Evolutionary conservation across 1,140 invertebrate genomes (phyloP).

Genomic region (Drosophila watanabei): DNA sequence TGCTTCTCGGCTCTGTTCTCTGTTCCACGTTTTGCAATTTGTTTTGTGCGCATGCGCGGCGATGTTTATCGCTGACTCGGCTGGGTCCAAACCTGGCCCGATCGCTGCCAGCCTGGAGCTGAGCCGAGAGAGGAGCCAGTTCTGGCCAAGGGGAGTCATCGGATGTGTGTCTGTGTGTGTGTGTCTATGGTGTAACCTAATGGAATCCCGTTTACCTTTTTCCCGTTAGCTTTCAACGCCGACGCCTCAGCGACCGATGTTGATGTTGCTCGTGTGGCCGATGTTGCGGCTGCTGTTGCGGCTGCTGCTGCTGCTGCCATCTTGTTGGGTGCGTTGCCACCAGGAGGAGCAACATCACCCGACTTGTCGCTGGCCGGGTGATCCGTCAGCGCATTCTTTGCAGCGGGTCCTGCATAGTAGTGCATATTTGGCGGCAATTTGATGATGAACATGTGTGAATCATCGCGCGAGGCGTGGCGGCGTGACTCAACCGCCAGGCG

Average conservation of each 20-base stretch:
- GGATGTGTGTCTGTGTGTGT: slow-evolving; percentile 38
- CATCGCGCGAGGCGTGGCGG: slow-evolving; percentile 88
- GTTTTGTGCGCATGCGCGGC: slow-evolving; percentile 76
- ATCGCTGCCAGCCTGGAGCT: slow-evolving; percentile 8
- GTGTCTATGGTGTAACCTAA: slow-evolving; percentile 76
- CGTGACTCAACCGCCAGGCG: slow-evolving; percentile 90
- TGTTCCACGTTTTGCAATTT: slow-evolving; percentile 70
- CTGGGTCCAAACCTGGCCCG: slow-evolving; percentile 41
- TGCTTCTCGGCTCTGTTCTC: slow-evolving; percentile 7
- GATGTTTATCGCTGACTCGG: slow-evolving; percentile 66
- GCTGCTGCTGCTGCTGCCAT: slow-evolving; percentile 24
- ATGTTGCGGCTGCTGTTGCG: slow-evolving; percentile 27
- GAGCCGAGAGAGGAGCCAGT: slow-evolving; percentile 48
- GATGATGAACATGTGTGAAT: slow-evolving; percentile 93
- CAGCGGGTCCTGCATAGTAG: slow-evolving; percentile 89
- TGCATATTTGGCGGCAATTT: slow-evolving; percentile 92
- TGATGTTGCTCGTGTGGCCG: slow-evolving; percentile 24
- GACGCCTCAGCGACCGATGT: slow-evolving; percentile 61
- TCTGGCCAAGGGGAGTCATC: slow-evolving; percentile 44
- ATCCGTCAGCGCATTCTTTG: slow-evolving; percentile 53
- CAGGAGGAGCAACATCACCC: slow-evolving; percentile 8
- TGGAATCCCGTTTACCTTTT: slow-evolving; percentile 85
- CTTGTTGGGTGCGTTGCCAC: slow-evolving; percentile 31
- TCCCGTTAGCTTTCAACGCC: slow-evolving; percentile 84
- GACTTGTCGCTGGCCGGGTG: slow-evolving; percentile 33